Evolutionary conservation across 2,888 invertebrate genomes (phyloP), one percentile per base, ranked within the genome.

Genomic region (Apamea anceps): DNA sequence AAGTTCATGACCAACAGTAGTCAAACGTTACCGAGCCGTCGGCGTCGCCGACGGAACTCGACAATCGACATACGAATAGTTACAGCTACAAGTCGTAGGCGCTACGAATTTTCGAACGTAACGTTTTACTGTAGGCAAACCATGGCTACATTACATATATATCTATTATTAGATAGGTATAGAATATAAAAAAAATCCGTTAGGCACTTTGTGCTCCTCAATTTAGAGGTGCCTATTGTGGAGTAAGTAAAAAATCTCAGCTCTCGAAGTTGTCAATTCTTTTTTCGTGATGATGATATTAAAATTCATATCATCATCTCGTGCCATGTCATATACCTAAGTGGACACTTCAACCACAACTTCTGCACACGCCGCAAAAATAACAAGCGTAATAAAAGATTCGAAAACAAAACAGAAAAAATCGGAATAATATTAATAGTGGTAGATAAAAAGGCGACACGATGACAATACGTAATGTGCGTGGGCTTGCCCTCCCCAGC

Each of bases 391-490:
- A 90, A 90, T 89, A 89, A 87, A 87, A 88, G 85, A 85, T 84
- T 84, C 82, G 80, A 80, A 85, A 82, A 85, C 70, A 79, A 81
- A 77, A 78, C 75, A 81, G 80, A 84, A 88, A 85, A 76, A 83
- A 77, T 85, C 80, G 63, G 76, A 86, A 82, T 83, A 82, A 88
- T 85, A 89, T 91, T 87, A 89, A 89, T 87, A 89, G 90, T 86
- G 82, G 80, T 85, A 87, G 89, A 90, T 90, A 89, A 90, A 90
- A 91, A 91, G 90, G 88, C 86, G 92, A 93, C 90, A 89, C 91
- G 89, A 92, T 93, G 87, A 91, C 91, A 91, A 94, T 91, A 95
- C 95, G 96, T 95, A 95, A 95, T 94, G 92, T 91, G 91, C 91
- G 91, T 90, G 91, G 91, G 89, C 91, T 91, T 93, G 93, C 92